Percentiles rank a stretch among this genome's conserved stretches.
Evolutionary conservation across 2,113 vertebrate genomes (phyloP).

Genomic region (Gallinago undulata): DNA sequence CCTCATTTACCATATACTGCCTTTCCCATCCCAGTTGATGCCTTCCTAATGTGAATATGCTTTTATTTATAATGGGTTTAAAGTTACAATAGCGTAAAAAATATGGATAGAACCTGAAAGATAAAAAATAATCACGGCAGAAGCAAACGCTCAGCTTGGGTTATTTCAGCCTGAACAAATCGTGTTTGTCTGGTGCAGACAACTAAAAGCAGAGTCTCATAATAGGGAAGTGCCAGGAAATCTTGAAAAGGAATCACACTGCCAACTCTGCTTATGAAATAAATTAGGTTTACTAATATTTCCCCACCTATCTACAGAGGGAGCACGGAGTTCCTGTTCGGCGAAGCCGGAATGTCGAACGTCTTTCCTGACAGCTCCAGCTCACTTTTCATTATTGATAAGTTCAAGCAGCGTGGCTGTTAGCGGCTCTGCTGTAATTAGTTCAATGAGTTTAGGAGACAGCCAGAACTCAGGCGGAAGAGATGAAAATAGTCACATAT

Average conservation of each 20-base stretch:
- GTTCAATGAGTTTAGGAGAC: conserved; percentile 22
- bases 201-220: conserved; percentile 24
- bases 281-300: conserved; percentile 60
- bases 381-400: conserved; percentile 48
- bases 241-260: conserved; percentile 36
- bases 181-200: not conserved
- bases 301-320: conserved; percentile 1
- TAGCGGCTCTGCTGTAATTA: conserved; percentile 27
- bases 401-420: not conserved
- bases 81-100: not conserved
- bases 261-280: conserved; percentile 46
- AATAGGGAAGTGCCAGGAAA: conserved; percentile 29
- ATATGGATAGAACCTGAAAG: not conserved
- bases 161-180: conserved; percentile 29
- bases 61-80: conserved; percentile 31
- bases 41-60: not conserved
- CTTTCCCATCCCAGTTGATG: not conserved
- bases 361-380: conserved; percentile 47
- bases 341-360: conserved; percentile 25
- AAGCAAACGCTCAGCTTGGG: conserved; percentile 11
- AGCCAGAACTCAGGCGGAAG: not conserved
- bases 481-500: not conserved
- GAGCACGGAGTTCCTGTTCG: conserved; percentile 15
- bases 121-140: not conserved
- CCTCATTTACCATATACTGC: not conserved